phyloP scores from a whole-genome alignment of 2,113 vertebrate species.

The Motacilla alba region DNA sequence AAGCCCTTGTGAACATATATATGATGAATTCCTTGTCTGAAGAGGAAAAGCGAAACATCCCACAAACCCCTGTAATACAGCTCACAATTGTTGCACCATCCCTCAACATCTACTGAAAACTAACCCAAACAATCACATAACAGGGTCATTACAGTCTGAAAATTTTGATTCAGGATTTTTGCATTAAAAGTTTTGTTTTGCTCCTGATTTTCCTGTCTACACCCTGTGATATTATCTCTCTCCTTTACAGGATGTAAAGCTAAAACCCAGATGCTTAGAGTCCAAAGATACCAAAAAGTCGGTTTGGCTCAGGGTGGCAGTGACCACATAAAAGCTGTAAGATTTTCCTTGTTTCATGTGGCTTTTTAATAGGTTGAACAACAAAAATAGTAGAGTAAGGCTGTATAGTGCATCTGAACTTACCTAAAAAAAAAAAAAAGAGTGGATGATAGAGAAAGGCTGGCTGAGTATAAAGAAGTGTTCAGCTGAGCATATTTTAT shows the following conservation, averaged over 20 bases:
- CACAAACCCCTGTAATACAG: background rate
- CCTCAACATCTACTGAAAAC: slow-evolving; percentile 32
- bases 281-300: slow-evolving; percentile 59
- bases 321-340: slow-evolving; percentile 59
- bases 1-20: background rate
- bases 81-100: background rate
- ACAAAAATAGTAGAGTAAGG: slow-evolving; percentile 37
- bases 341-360: slow-evolving; percentile 64
- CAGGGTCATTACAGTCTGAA: slow-evolving; percentile 33
- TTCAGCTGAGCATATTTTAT: background rate
- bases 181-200: slow-evolving; percentile 26
- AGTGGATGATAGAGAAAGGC: background rate
- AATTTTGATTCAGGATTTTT: slow-evolving; percentile 27
- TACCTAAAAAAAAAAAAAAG: background rate
- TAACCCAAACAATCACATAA: slow-evolving; percentile 3
- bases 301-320: slow-evolving; percentile 52
- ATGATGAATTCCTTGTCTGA: background rate
- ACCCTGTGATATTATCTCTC: slow-evolving; percentile 5
- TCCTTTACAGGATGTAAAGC: slow-evolving; percentile 31
- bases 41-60: background rate
- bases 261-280: slow-evolving; percentile 49
- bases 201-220: slow-evolving; percentile 54
- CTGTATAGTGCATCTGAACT: background rate
- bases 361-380: slow-evolving; percentile 47
- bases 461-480: background rate